Evolutionary conservation across 2,113 vertebrate genomes (phyloP), one percentile per base, ranked within the genome.

Genomic region (Phodopus roborovskii): DNA sequence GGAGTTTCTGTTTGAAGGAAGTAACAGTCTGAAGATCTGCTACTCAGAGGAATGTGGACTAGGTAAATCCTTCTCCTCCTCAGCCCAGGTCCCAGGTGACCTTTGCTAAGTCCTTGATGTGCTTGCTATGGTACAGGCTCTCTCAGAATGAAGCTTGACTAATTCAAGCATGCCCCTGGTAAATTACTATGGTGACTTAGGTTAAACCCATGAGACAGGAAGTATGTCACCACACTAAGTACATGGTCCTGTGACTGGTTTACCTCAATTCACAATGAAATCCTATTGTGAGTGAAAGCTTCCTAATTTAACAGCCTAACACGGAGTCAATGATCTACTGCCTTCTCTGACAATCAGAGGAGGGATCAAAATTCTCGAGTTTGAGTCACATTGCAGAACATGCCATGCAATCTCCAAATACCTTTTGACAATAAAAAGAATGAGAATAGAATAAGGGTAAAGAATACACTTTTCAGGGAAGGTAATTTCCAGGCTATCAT

Each of bases 301-400:
- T 84, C 26, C 16, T 66, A 58, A 13, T 22, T 78, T 88, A 90
- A 83, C 9, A 79, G 73, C 90, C 68, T 90, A 71, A 89, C 74
- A 50, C 64, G 26, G 8, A 87, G 7, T 7, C 17, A 89, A 6
- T 28, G 24, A 30, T 85, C 71, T 13, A 50, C 0, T 16, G 28
- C 11, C 4, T 90, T 90, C 58, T 15, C 30, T 84, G 70, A 48
- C 45, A 62, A 64, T n/a, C 15, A 87, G 48, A 81, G 91, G 13
- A 58, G 15, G 7, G 33, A 75, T 22, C 85, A 82, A 33, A 28
- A 79, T 39, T 85, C 26, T 6, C 60, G 33, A 92, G 73, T 15
- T 7, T 68, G 5, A 5, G 12, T 36, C 50, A 45, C 39, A 64
- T 83, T 58, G 33, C 48, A 24, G 68, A 8, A 10, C 11, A 82